Evolutionary conservation across 2,797 vertebrate species (phyloP).

Genomic region (Hypotaenidia philippensis): DNA sequence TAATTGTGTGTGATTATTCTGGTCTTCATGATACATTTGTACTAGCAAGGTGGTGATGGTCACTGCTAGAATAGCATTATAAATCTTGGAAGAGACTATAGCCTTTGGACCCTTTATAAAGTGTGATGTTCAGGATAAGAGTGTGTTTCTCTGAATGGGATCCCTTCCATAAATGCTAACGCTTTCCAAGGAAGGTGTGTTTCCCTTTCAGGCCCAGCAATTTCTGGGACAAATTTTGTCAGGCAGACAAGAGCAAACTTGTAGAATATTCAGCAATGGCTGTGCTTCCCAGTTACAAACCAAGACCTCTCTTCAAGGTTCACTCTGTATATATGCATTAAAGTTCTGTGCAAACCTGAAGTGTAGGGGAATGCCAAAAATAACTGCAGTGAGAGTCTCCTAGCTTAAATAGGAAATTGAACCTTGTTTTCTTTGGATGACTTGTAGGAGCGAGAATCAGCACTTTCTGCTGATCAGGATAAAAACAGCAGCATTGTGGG

Average conservation of each 20-base stretch:
- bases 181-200: not conserved
- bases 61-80: not conserved
- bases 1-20: not conserved
- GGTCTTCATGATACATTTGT: not conserved
- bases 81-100: not conserved
- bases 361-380: not conserved
- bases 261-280: not conserved
- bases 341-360: not conserved
- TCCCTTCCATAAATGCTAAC: not conserved
- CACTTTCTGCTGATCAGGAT: constrained; percentile 76
- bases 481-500: constrained; percentile 62
- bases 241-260: not conserved
- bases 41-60: not conserved
- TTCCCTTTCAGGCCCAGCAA: not conserved
- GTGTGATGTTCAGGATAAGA: not conserved
- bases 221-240: not conserved
- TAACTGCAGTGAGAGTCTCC: not conserved
- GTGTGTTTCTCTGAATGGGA: not conserved
- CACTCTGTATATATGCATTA: not conserved
- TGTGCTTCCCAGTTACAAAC: not conserved
- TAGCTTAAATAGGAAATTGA: not conserved
- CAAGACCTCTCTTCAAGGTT: not conserved
- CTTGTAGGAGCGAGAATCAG: constrained; percentile 87
- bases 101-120: not conserved
- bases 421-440: constrained; percentile 6